Evolutionary conservation across 2,888 invertebrate species (phyloP).

Genomic region (Xanthia togata): DNA sequence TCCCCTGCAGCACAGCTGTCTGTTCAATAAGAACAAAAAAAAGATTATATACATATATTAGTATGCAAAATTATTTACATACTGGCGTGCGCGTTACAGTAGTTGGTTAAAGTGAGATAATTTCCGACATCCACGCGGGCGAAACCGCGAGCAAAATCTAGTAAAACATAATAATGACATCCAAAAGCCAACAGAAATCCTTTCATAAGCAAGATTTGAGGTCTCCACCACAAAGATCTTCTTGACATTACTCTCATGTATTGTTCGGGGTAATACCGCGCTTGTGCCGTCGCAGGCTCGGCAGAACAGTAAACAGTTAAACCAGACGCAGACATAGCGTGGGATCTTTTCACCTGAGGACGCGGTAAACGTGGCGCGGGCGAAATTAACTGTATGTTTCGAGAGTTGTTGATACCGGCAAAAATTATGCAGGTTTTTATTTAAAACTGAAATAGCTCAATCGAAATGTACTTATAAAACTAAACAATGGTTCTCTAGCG

Average conservation of each 20-base stretch:
- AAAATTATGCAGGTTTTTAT: background rate
- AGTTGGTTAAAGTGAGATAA: too few species aligned
- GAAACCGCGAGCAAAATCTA: too few species aligned
- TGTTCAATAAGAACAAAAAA: too few species aligned
- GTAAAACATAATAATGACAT: constrained; percentile 10
- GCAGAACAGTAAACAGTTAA: constrained; percentile 78
- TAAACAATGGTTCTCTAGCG: background rate
- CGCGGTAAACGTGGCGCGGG: constrained; percentile 74
- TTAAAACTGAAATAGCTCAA: background rate
- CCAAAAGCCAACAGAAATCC: constrained; percentile 25
- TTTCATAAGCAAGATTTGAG: constrained; percentile 40
- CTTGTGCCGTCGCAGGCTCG: constrained; percentile 50
- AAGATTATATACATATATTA: too few species aligned
- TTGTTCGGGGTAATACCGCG: constrained; percentile 56
- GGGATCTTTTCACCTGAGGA: constrained; percentile 89
- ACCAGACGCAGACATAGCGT: constrained; percentile 85
- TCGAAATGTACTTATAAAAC: background rate
- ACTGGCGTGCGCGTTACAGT: too few species aligned
- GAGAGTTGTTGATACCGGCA: constrained; percentile 69
- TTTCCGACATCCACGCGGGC: too few species aligned
- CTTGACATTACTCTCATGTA: constrained; percentile 54
- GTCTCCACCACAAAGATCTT: constrained; percentile 37
- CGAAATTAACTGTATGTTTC: constrained; percentile 68
- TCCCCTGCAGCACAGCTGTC: too few species aligned
- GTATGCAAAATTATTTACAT: too few species aligned